Conservation (phyloP, 2,113 vertebrate species). For the Festucalex cinctus region DNA sequence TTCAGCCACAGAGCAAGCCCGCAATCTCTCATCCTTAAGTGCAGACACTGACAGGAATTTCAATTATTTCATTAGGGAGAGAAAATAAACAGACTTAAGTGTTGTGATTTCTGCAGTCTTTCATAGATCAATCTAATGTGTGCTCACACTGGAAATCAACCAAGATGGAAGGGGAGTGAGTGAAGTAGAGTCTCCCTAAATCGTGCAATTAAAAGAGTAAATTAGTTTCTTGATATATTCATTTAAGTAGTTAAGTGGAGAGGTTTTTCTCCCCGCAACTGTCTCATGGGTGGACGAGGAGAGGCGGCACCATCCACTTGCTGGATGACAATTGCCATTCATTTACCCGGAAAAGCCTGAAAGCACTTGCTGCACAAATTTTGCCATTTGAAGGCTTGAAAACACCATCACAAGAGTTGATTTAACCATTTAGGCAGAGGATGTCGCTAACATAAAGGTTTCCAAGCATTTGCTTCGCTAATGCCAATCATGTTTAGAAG, state of each 20-base stretch:
- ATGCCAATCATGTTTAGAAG: constrained; percentile 68
- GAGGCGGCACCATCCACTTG: constrained; percentile 71
- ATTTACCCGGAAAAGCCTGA: constrained; percentile 74
- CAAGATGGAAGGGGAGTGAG: constrained; percentile 94
- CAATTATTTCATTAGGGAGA: constrained; percentile 99
- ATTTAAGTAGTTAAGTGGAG: constrained; percentile 99
- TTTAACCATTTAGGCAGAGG: constrained; percentile 77
- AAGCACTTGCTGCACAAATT: constrained; percentile 79
- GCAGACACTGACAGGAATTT: constrained; percentile 99
- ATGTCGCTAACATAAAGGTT: constrained; percentile 72
- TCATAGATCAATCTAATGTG: constrained; percentile 97
- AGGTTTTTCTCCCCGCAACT: constrained; percentile 93
- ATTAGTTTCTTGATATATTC: constrained; percentile 99
- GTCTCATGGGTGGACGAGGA: constrained; percentile 81
- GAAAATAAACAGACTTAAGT: constrained; percentile 99
- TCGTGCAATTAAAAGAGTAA: constrained; percentile 98
- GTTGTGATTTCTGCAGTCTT: constrained; percentile 96
- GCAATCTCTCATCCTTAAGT: constrained; percentile 86
- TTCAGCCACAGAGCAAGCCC: constrained; percentile 61
- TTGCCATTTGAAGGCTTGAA: constrained; percentile 75
- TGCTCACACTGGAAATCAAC: constrained; percentile 94
- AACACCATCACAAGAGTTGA: constrained; percentile 78
- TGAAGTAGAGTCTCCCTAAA: constrained; percentile 96
- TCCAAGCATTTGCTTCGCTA: constrained; percentile 67
- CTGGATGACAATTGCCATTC: constrained; percentile 76